Percentiles rank a stretch among this genome's conserved stretches.
Evolutionary conservation across 2,113 vertebrate genomes (phyloP).

Genomic region (Myrmecophaga tridactyla): DNA sequence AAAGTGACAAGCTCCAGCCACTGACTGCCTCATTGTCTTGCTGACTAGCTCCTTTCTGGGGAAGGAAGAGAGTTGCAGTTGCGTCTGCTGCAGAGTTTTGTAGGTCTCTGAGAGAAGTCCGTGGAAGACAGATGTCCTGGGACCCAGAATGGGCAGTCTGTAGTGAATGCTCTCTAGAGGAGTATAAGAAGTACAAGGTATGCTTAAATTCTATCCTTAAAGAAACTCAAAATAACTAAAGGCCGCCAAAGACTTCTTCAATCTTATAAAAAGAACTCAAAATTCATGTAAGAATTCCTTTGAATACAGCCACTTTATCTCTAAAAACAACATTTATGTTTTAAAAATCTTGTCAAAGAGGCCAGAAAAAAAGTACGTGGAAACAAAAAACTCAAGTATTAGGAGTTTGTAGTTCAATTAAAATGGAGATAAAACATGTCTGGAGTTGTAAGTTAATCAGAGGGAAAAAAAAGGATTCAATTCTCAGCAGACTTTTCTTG

Average conservation of each 20-base stretch:
- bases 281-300: background rate
- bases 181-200: background rate
- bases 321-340: background rate
- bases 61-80: background rate
- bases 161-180: background rate
- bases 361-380: background rate
- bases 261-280: background rate
- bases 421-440: background rate
- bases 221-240: background rate
- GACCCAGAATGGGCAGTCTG: constrained; percentile 62
- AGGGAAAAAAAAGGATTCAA: constrained; percentile 2
- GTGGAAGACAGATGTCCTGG: constrained; percentile 50
- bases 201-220: background rate
- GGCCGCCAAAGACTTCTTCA: background rate
- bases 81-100: background rate
- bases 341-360: background rate
- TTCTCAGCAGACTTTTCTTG: background rate
- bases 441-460: background rate
- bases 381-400: background rate
- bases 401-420: background rate
- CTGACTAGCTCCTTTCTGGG: background rate
- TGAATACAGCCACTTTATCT: background rate
- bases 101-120: constrained; percentile 22
- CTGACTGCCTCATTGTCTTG: background rate
- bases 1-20: fast-evolving